Evolutionary conservation across 2,888 invertebrate species (phyloP).

Genomic region (Caenorhabditis angaria): DNA sequence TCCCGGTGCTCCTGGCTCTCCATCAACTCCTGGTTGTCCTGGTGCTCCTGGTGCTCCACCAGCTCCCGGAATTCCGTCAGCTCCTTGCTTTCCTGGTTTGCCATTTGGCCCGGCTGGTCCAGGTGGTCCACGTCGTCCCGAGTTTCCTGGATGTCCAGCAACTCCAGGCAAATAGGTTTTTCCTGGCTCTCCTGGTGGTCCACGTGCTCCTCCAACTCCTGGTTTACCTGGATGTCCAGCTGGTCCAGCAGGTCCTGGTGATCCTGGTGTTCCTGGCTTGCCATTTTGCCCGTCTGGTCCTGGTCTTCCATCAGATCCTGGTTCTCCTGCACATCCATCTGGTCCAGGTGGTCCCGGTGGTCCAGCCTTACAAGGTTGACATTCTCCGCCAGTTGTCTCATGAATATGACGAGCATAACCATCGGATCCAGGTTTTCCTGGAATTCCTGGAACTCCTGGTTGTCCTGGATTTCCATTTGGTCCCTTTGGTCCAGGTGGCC

Average conservation of each 20-base stretch:
- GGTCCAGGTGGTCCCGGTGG: conserved; percentile 44
- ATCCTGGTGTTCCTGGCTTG: conserved; percentile 27
- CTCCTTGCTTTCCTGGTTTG: conserved; percentile 34
- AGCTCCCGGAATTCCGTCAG: conserved; percentile 44
- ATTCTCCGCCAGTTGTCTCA: conserved; percentile 26
- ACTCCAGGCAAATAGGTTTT: conserved; percentile 25
- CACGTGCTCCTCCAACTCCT: conserved; percentile 37
- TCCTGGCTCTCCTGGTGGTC: conserved; percentile 39
- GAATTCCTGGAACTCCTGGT: conserved; percentile 25
- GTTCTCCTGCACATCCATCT: conserved; percentile 39
- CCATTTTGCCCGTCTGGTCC: conserved; percentile 25
- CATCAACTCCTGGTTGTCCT: conserved; percentile 42
- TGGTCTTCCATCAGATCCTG: conserved; percentile 23
- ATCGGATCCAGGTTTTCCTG: conserved; percentile 22
- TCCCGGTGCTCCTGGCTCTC: conserved; percentile 43
- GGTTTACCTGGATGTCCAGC: conserved; percentile 36
- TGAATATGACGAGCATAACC: conserved; percentile 25
- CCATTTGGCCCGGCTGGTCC: conserved; percentile 39
- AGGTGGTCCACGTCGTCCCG: conserved; percentile 35
- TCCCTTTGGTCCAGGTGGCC: conserved; percentile 46
- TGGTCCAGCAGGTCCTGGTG: conserved; percentile 29
- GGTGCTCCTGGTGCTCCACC: conserved; percentile 44
- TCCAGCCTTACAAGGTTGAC: conserved; percentile 41
- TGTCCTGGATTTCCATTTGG: conserved; percentile 41
- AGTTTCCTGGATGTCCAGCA: conserved; percentile 43